phyloP scores from a whole-genome alignment of 1,140 invertebrate genomes.

The Delia radicum region DNA sequence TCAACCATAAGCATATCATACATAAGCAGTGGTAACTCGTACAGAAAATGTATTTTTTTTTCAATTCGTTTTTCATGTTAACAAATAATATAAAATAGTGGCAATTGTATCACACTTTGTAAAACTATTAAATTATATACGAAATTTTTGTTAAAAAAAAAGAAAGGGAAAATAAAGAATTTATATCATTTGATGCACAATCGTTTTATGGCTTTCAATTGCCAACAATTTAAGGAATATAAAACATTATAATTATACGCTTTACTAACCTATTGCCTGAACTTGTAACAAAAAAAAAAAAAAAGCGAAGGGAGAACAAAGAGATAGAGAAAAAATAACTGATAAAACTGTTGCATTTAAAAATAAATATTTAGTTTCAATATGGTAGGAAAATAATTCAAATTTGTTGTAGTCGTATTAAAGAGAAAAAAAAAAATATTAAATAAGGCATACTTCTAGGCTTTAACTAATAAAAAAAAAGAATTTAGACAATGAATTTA shows the following conservation, averaged over 20 bases:
- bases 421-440: too few relatives aligned
- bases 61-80: neutral
- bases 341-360: too few relatives aligned
- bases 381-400: too few relatives aligned
- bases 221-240: conserved; percentile 6
- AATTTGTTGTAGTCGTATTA: too few relatives aligned
- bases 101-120: conserved; percentile 14
- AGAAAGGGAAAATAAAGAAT: neutral
- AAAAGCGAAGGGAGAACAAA: too few relatives aligned
- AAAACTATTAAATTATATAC: neutral
- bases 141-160: too few relatives aligned
- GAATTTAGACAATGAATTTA: too few relatives aligned
- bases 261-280: neutral
- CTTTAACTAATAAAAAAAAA: too few relatives aligned
- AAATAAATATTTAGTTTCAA: too few relatives aligned
- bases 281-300: too few relatives aligned
- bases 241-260: conserved; percentile 9
- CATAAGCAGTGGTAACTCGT: neutral
- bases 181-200: neutral
- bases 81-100: neutral
- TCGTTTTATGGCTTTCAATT: conserved; percentile 12
- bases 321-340: too few relatives aligned
- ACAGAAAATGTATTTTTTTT: neutral
- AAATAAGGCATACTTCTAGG: too few relatives aligned
- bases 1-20: neutral